Conservation (phyloP, 2,797 vertebrate species). For the Enteromius trimaculatus region DNA sequence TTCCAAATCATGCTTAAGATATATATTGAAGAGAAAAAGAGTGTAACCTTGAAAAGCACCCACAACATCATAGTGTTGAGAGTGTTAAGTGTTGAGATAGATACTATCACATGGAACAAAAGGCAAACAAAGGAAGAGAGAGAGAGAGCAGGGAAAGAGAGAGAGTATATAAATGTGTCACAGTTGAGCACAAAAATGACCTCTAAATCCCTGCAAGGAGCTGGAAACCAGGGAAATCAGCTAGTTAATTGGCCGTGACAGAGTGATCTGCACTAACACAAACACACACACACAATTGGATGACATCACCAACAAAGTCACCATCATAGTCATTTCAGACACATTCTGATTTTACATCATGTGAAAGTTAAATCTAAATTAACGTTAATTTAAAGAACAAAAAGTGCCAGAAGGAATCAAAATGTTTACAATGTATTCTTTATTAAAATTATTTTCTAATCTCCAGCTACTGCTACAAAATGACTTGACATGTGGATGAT, state of each 20-base stretch:
- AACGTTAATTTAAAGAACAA: not conserved
- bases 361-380: not conserved
- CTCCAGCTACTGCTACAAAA: conserved; percentile 2
- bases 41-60: not conserved
- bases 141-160: conserved; percentile 1
- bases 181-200: conserved; percentile 45
- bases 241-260: conserved; percentile 71
- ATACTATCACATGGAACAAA: conserved; percentile 42
- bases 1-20: not conserved
- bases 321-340: not conserved
- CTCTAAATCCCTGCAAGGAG: conserved; percentile 59
- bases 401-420: not conserved
- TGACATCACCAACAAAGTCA: conserved; percentile 12
- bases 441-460: conserved; percentile 43
- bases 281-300: conserved; percentile 13
- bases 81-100: not conserved
- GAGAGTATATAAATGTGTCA: conserved; percentile 49
- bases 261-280: conserved; percentile 48
- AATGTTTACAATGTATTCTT: not conserved
- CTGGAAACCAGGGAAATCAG: conserved; percentile 67
- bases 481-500: conserved; percentile 46
- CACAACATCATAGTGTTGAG: not conserved
- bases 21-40: not conserved
- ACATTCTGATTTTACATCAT: conserved; percentile 15
- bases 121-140: conserved; percentile 52